Evolutionary conservation across 2,113 vertebrate genomes (phyloP).

Genomic region (Mixornis gularis): DNA sequence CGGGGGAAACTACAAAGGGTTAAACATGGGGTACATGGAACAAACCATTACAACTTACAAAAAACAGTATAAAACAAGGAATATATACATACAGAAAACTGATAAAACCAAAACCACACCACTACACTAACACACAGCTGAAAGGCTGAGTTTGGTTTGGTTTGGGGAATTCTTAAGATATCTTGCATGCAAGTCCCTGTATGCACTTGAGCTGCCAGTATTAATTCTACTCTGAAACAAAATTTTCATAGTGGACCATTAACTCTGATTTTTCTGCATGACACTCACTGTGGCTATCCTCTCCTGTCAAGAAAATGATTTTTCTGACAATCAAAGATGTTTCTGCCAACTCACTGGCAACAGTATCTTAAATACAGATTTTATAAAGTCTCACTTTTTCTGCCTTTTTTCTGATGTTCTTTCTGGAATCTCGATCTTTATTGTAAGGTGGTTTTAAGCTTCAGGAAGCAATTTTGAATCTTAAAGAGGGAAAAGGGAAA

Average conservation of each 20-base stretch:
- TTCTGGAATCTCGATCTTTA: not conserved
- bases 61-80: too few relatives aligned
- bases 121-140: not conserved
- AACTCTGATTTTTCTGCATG: slow-evolving; percentile 24
- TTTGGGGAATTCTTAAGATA: not conserved
- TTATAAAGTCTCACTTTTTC: not conserved
- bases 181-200: not conserved
- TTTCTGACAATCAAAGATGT: slow-evolving; percentile 4
- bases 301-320: slow-evolving; percentile 19
- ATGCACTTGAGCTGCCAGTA: slow-evolving; percentile 1
- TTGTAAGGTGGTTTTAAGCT: not conserved
- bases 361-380: not conserved
- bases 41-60: too few relatives aligned
- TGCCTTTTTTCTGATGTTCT: not conserved
- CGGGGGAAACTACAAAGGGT: too few relatives aligned
- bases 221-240: slow-evolving; percentile 12
- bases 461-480: not conserved
- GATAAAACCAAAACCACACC: too few relatives aligned
- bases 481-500: not conserved
- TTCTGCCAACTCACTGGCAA: not conserved
- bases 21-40: too few relatives aligned
- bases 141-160: not conserved
- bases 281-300: not conserved
- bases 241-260: not conserved
- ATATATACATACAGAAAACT: too few relatives aligned